phyloP scores from a whole-genome alignment of 2,113 vertebrate species.

The Echinops telfairi region DNA sequence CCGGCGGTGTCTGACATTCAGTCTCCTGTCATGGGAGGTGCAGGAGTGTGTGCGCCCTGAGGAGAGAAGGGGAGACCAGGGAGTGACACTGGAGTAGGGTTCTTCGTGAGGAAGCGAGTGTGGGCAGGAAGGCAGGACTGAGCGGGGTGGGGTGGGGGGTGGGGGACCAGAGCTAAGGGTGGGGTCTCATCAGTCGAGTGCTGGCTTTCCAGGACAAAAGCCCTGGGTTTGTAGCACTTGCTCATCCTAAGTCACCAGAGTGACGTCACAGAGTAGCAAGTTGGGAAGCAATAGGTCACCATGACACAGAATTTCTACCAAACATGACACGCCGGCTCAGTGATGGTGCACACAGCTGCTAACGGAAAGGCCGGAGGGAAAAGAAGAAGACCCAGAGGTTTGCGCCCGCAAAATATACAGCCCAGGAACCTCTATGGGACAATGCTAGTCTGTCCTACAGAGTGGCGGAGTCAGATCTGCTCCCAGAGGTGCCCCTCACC shows the following conservation, averaged over 20 bases:
- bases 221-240: not conserved
- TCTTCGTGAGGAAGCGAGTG: not conserved
- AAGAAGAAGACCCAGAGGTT: not conserved
- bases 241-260: not conserved
- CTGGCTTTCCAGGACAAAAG: not conserved
- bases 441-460: not conserved
- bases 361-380: not conserved
- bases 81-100: not conserved
- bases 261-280: not conserved
- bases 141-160: too few relatives aligned
- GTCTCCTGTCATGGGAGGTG: not conserved
- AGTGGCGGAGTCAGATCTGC: not conserved
- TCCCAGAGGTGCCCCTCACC: too few relatives aligned
- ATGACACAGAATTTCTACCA: not conserved
- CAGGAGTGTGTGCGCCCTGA: not conserved
- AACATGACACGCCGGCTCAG: not conserved
- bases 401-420: not conserved
- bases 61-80: not conserved
- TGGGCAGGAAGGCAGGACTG: not conserved
- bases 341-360: not conserved
- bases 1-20: too few relatives aligned
- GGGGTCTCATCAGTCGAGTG: not conserved
- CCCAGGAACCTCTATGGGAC: not conserved
- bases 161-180: too few relatives aligned
- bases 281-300: not conserved